Evolutionary conservation across 1,140 invertebrate genomes (phyloP).

Genomic region (Heliconius himera): DNA sequence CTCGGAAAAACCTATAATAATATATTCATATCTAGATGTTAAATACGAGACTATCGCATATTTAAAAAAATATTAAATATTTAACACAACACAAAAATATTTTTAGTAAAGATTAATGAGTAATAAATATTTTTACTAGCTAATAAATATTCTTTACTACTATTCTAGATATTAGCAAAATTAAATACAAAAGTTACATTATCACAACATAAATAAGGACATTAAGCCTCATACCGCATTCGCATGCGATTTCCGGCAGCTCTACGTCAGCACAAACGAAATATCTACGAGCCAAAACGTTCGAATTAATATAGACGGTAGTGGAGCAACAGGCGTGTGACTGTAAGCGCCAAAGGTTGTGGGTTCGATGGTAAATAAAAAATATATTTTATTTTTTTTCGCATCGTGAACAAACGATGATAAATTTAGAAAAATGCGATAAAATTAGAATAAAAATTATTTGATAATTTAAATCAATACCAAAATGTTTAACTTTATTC

Average conservation of each 20-base stretch:
- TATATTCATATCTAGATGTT: no score
- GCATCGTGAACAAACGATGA: no score
- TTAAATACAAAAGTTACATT: not conserved
- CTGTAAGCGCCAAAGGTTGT: no score
- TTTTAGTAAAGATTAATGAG: not conserved
- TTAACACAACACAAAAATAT: not conserved
- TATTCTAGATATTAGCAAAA: not conserved
- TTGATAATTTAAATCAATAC: no score
- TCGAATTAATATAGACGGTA: not conserved
- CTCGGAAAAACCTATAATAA: no score
- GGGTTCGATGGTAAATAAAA: no score
- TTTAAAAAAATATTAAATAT: not conserved
- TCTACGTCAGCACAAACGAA: constrained; percentile 46
- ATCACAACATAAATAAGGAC: constrained; percentile 27
- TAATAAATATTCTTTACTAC: not conserved
- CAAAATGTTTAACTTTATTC: no score
- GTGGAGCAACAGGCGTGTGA: no score
- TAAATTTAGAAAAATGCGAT: no score
- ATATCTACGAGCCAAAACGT: constrained; percentile 52
- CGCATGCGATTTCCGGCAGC: constrained; percentile 8
- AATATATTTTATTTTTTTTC: no score
- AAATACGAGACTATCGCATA: not conserved
- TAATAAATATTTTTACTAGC: not conserved
- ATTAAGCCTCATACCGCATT: constrained; percentile 35
- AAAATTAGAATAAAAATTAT: no score